phyloP scores from a whole-genome alignment of 2,797 vertebrate species.

The Argentina silus region DNA sequence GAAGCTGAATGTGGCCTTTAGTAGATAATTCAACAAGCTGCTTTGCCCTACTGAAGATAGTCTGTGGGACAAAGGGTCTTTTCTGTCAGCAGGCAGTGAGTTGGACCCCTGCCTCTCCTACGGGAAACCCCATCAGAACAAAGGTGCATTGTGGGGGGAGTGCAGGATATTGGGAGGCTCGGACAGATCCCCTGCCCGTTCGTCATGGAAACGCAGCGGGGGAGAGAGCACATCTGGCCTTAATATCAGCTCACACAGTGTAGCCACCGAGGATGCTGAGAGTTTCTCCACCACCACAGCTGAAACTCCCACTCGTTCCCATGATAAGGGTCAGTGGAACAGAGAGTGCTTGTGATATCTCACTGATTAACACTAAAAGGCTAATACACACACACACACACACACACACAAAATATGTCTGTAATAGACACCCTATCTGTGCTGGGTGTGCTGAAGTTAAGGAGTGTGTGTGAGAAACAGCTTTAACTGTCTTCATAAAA shows the following conservation, averaged over 20 bases:
- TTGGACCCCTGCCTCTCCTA: constrained; percentile 25
- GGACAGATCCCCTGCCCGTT: constrained; percentile 45
- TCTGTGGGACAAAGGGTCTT: constrained; percentile 45
- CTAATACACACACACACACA: neutral
- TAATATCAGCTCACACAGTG: constrained; percentile 27
- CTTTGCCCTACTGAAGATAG: constrained; percentile 12
- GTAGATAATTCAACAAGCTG: constrained; percentile 8
- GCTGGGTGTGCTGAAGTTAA: too few species aligned
- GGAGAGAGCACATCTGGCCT: constrained; percentile 65
- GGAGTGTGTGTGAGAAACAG: too few species aligned
- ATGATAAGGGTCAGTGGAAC: constrained; percentile 17
- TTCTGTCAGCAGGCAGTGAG: constrained; percentile 32
- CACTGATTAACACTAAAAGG: neutral
- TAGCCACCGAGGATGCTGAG: constrained; percentile 7
- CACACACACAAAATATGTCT: too few species aligned
- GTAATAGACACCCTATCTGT: too few species aligned
- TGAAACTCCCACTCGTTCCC: constrained; percentile 41
- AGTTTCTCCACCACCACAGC: neutral
- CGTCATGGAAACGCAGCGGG: constrained; percentile 18
- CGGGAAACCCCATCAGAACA: constrained; percentile 41
- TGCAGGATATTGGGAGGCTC: constrained; percentile 46
- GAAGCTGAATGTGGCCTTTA: constrained; percentile 11
- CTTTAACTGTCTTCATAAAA: too few species aligned
- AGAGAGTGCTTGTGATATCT: neutral
- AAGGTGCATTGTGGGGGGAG: constrained; percentile 54